Evolutionary conservation across 2,113 vertebrate genomes (phyloP).

Genomic region (Monopterus albus): DNA sequence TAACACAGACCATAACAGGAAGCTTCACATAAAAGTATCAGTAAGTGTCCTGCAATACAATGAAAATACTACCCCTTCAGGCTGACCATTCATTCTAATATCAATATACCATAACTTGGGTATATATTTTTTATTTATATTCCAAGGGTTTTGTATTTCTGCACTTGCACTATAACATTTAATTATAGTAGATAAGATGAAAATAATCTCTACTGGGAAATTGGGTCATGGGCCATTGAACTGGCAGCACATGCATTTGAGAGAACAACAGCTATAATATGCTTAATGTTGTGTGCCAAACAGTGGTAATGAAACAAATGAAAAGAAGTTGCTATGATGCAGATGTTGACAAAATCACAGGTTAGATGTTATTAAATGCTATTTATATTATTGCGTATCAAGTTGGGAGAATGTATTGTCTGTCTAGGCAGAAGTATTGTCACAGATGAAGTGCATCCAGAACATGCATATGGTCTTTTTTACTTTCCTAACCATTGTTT

Average conservation of each 20-base stretch:
- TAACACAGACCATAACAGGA: not conserved
- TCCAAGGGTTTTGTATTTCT: not conserved
- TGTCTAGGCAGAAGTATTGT: too few relatives aligned
- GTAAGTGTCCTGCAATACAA: not conserved
- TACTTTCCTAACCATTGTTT: not conserved
- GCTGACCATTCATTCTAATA: too few relatives aligned
- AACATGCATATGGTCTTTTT: not conserved
- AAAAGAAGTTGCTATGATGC: too few relatives aligned
- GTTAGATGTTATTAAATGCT: too few relatives aligned
- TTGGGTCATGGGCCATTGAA: not conserved
- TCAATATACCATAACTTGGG: too few relatives aligned
- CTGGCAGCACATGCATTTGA: not conserved
- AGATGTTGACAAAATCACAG: too few relatives aligned
- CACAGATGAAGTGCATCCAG: too few relatives aligned
- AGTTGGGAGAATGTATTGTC: too few relatives aligned
- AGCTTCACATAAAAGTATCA: not conserved
- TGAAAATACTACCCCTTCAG: not conserved
- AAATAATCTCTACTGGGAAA: slow-evolving; percentile 9
- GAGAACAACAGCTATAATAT: not conserved
- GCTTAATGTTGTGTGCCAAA: not conserved
- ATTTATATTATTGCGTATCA: too few relatives aligned
- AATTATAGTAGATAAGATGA: not conserved
- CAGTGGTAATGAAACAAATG: not conserved
- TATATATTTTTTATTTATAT: not conserved
- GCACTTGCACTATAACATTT: not conserved